These are phyloP conservation scores for Rhagoletis pomonella DNA, from an alignment of 1,140 invertebrate genomes.

Conservation along the genomic window DNA sequence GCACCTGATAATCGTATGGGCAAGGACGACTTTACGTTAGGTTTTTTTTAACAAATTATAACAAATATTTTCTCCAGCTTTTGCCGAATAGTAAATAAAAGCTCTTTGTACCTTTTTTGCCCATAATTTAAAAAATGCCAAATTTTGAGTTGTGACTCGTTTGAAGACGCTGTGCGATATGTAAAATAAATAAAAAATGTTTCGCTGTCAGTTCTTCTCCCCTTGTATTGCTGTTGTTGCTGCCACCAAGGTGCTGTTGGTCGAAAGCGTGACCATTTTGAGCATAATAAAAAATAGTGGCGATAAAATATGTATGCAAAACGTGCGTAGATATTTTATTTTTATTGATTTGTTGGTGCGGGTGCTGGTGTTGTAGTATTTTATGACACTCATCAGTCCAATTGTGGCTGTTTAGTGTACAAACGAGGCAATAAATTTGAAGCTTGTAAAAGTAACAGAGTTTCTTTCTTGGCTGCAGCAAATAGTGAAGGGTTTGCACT, in stretches of 20 bases:
- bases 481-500: not conserved
- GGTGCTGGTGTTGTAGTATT: not conserved
- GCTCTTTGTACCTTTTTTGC: no score
- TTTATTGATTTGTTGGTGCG: conserved; percentile 1
- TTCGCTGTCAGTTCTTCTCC: not conserved
- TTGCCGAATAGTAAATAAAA: no score
- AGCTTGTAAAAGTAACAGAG: conserved; percentile 14
- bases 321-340: not conserved
- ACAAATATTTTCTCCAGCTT: no score
- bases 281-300: conserved; percentile 26
- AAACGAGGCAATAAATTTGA: conserved; percentile 24
- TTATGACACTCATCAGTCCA: conserved; percentile 50
- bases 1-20: no score
- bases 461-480: not conserved
- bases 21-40: no score
- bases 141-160: no score
- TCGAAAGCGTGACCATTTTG: conserved; percentile 45
- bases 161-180: no score
- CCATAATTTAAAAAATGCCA: no score
- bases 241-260: conserved; percentile 29
- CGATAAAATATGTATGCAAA: conserved; percentile 46
- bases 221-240: not conserved
- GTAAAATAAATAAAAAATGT: not conserved
- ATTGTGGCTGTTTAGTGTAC: conserved; percentile 43
- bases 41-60: no score